phyloP scores from a whole-genome alignment of 2,113 vertebrate genomes.

The Callospermophilus lateralis region DNA sequence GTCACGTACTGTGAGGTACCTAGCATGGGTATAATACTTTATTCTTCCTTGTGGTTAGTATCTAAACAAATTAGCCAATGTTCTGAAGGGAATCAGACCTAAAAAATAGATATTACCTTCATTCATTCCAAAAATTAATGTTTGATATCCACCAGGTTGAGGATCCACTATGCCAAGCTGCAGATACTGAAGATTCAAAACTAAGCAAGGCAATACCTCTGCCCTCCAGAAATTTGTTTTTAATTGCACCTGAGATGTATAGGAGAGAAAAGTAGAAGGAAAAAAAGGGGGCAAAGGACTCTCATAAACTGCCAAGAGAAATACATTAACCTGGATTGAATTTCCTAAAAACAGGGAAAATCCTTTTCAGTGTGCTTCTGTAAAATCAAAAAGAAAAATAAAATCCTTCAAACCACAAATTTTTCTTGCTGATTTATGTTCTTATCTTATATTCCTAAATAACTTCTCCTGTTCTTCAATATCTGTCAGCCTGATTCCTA shows the following conservation, averaged over 20 bases:
- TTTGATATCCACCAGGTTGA: not conserved
- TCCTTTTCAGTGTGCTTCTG: not conserved
- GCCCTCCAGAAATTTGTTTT: not conserved
- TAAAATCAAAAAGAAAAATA: conserved; percentile 20
- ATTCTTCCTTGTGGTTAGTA: not conserved
- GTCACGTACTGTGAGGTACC: not conserved
- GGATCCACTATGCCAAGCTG: not conserved
- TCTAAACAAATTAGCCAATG: not conserved
- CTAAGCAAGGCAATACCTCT: not conserved
- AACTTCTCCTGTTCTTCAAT: not conserved
- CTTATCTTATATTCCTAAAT: not conserved
- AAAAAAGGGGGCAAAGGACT: not conserved
- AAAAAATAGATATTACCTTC: not conserved
- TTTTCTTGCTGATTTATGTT: conserved; percentile 13
- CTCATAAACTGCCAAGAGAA: not conserved
- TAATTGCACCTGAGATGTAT: not conserved
- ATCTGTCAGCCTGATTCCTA: not conserved
- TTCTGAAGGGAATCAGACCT: not conserved
- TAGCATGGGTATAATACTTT: not conserved
- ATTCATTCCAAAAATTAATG: not conserved
- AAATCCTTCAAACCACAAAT: not conserved
- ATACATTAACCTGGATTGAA: not conserved
- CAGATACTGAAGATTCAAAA: not conserved
- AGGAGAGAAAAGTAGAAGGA: not conserved
- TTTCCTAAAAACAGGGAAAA: not conserved